Percentiles rank a stretch among this genome's conserved stretches.
phyloP scores from a whole-genome alignment of 53 echinoderm and acorn worm species.

The Echinometra lucunter region DNA sequence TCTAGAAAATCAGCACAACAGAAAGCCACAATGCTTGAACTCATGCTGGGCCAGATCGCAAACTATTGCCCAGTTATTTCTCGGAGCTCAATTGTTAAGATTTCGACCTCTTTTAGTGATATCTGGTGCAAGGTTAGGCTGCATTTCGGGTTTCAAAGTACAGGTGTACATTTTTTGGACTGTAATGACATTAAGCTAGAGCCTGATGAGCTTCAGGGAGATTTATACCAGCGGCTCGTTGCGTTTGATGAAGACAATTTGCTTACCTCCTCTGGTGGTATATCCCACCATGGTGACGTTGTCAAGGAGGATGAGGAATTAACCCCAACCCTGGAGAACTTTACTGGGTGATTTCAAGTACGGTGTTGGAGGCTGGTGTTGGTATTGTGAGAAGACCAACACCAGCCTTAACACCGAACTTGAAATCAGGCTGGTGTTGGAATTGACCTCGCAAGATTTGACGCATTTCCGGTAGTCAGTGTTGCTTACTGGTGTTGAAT shows the following conservation, averaged over 20 bases:
- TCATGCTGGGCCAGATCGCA: conserved; percentile 74
- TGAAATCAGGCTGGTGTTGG: too few relatives aligned
- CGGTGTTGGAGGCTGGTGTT: too few relatives aligned
- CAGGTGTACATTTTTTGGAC: background rate
- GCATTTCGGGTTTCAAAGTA: background rate
- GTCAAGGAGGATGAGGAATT: conserved; percentile 6
- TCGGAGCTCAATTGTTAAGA: background rate
- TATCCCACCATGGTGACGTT: background rate
- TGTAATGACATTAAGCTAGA: background rate
- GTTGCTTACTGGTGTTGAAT: too few relatives aligned
- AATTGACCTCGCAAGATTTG: too few relatives aligned
- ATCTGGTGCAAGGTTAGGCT: background rate
- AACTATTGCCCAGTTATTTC: conserved; percentile 81
- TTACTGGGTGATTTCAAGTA: too few relatives aligned
- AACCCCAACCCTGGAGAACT: conserved; percentile 73
- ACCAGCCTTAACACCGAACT: too few relatives aligned
- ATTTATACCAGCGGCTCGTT: background rate
- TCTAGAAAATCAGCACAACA: conserved; percentile 3
- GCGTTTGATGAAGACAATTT: background rate
- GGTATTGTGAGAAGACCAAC: too few relatives aligned
- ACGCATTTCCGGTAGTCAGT: too few relatives aligned
- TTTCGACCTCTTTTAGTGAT: background rate
- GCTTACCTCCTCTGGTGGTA: background rate
- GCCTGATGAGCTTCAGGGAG: background rate
- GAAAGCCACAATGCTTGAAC: conserved; percentile 62